Percentiles rank a stretch among this genome's conserved stretches.
Conservation (phyloP, 2,888 invertebrate species). For the Ennomos quercinarius region DNA sequence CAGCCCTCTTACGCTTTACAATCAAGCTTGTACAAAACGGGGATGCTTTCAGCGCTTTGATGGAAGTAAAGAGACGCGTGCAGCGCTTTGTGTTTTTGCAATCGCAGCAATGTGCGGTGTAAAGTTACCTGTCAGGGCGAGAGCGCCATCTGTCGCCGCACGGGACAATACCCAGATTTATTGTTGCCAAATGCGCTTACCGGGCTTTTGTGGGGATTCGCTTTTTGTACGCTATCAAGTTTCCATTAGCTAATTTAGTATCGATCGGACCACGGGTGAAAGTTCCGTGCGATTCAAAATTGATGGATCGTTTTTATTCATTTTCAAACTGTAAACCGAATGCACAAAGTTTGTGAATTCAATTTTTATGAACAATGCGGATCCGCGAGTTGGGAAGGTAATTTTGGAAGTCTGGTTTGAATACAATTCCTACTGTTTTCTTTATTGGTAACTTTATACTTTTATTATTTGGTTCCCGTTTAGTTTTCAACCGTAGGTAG, state of each 20-base stretch:
- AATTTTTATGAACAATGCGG: slow-evolving; percentile 70
- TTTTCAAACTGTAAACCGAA: slow-evolving; percentile 63
- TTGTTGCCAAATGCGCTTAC: slow-evolving; percentile 77
- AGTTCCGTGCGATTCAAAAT: slow-evolving; percentile 68
- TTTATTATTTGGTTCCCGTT: background rate
- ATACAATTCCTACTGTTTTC: slow-evolving; percentile 25
- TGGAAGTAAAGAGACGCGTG: slow-evolving; percentile 8
- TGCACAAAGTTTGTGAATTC: slow-evolving; percentile 68
- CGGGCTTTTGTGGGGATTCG: slow-evolving; percentile 68
- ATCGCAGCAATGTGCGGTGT: slow-evolving; percentile 49
- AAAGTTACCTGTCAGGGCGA: slow-evolving; percentile 74
- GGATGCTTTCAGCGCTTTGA: slow-evolving; percentile 3
- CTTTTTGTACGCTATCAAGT: slow-evolving; percentile 82
- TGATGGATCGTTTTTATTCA: slow-evolving; percentile 82
- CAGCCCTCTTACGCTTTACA: slow-evolving; percentile 43
- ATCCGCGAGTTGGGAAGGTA: slow-evolving; percentile 46
- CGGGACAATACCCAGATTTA: slow-evolving; percentile 76
- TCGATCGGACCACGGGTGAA: slow-evolving; percentile 70
- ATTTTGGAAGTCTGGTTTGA: slow-evolving; percentile 48
- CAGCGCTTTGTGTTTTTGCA: slow-evolving; percentile 49
- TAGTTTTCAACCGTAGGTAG: too few relatives aligned
- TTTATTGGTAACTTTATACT: slow-evolving; percentile 7
- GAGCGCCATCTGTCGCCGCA: slow-evolving; percentile 76
- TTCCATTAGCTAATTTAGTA: slow-evolving; percentile 84
- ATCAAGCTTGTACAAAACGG: background rate